These are phyloP conservation scores for Caenorhabditis sp. DNA, from an alignment of 2,888 invertebrate genomes.

Conservation along the genomic window DNA sequence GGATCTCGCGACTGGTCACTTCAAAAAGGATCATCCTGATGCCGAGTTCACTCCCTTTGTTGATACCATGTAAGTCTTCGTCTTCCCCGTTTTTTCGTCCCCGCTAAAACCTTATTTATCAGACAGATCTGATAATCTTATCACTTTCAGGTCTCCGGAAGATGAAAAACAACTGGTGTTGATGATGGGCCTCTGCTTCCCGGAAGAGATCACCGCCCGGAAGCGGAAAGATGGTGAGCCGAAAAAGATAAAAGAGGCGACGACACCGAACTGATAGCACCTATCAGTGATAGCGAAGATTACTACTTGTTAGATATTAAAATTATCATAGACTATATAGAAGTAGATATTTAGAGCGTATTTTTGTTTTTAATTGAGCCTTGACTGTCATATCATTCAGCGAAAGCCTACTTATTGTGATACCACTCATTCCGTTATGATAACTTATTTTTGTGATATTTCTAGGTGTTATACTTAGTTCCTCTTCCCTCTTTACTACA, in stretches of 20 bases:
- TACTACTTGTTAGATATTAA: too few relatives aligned
- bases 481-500: neutral
- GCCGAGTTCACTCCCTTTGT: conserved; percentile 54
- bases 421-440: too few relatives aligned
- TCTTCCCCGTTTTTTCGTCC: too few relatives aligned
- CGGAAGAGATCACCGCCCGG: conserved; percentile 39
- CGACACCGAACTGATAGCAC: neutral
- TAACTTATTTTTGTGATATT: too few relatives aligned
- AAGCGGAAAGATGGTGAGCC: conserved; percentile 30
- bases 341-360: too few relatives aligned
- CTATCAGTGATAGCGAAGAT: neutral
- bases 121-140: too few relatives aligned
- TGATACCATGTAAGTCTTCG: conserved; percentile 65
- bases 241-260: conserved; percentile 15
- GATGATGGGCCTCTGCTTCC: conserved; percentile 60
- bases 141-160: conserved; percentile 47
- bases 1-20: conserved; percentile 58
- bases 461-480: neutral
- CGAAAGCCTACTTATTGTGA: too few relatives aligned
- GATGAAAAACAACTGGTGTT: conserved; percentile 46
- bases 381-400: too few relatives aligned
- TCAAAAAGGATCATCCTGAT: conserved; percentile 59
- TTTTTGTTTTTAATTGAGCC: too few relatives aligned
- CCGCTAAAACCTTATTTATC: too few relatives aligned
- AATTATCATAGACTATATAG: too few relatives aligned